These are phyloP conservation scores for Ophioninae sp. DNA, from an alignment of 2,888 invertebrate genomes.

Conservation along the genomic window DNA sequence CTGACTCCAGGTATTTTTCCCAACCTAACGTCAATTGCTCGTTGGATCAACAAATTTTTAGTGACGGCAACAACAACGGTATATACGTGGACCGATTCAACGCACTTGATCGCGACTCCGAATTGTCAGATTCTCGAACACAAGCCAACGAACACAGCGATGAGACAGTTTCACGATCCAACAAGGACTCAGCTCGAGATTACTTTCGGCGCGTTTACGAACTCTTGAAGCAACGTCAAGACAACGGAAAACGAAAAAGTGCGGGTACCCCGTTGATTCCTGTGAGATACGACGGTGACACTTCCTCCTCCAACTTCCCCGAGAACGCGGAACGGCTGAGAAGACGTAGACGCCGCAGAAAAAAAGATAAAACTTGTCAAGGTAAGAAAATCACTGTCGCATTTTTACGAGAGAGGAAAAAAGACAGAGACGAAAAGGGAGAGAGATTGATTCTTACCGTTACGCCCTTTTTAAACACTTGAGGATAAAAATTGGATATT, in stretches of 20 bases:
- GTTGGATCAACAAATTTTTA: background rate
- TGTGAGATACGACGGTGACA: constrained; percentile 68
- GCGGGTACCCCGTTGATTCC: constrained; percentile 34
- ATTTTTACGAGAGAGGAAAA: background rate
- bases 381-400: constrained; percentile 51
- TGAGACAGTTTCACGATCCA: constrained; percentile 59
- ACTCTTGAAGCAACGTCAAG: constrained; percentile 72
- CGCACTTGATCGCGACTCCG: constrained; percentile 31
- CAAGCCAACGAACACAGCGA: constrained; percentile 12
- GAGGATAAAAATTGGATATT: too few species aligned
- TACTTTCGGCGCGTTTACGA: constrained; percentile 78
- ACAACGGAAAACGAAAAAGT: constrained; percentile 64
- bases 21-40: constrained; percentile 32
- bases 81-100: constrained; percentile 7
- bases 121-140: background rate
- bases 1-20: constrained; percentile 23
- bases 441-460: background rate
- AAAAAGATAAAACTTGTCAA: constrained; percentile 61
- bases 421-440: background rate
- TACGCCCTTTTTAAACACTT: too few species aligned
- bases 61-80: constrained; percentile 39
- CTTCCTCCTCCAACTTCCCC: constrained; percentile 71
- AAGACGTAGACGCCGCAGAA: constrained; percentile 69
- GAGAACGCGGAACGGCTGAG: constrained; percentile 67
- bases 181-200: constrained; percentile 74